Evolutionary conservation across 92 coral and sea anemone species (phyloP).

Genomic region (Porites divaricata): DNA sequence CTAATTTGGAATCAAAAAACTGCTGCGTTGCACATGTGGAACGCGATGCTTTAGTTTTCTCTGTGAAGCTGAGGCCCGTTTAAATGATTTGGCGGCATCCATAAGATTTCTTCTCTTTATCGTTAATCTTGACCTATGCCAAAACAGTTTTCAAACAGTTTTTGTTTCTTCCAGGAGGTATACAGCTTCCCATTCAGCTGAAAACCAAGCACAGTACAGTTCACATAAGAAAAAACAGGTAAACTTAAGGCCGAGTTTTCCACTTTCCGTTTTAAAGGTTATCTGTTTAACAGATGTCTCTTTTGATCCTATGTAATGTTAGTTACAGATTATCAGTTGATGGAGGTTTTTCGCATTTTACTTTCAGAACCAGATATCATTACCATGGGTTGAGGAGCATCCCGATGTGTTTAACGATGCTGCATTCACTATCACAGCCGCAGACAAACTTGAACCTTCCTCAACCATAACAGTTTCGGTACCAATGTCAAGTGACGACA

Average conservation of each 20-base stretch:
- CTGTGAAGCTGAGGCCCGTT: too few relatives aligned
- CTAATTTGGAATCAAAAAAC: too few relatives aligned
- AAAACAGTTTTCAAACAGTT: neutral
- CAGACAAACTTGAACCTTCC: constrained; percentile 24
- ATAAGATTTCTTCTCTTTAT: too few relatives aligned
- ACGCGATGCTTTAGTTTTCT: too few relatives aligned
- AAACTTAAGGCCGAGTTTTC: neutral
- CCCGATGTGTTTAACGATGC: constrained; percentile 50
- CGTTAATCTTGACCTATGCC: neutral
- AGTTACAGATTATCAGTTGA: too few relatives aligned
- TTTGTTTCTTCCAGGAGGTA: constrained; percentile 53
- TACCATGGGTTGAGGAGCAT: constrained; percentile 50
- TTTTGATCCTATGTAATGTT: neutral
- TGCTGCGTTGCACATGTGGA: too few relatives aligned
- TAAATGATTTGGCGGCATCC: too few relatives aligned
- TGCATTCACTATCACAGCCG: constrained; percentile 30
- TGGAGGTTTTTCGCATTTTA: neutral
- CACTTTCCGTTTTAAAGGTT: neutral
- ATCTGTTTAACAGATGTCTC: neutral
- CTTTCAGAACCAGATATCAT: constrained; percentile 31
- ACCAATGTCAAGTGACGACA: constrained; percentile 8
- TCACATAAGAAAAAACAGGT: constrained; percentile 94
- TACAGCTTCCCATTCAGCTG: constrained; percentile 78
- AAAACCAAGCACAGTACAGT: constrained; percentile 74
- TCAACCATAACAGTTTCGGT: constrained; percentile 13